Evolutionary conservation across 2,888 invertebrate genomes (phyloP).

Genomic region (Micoletzkya japonica): DNA sequence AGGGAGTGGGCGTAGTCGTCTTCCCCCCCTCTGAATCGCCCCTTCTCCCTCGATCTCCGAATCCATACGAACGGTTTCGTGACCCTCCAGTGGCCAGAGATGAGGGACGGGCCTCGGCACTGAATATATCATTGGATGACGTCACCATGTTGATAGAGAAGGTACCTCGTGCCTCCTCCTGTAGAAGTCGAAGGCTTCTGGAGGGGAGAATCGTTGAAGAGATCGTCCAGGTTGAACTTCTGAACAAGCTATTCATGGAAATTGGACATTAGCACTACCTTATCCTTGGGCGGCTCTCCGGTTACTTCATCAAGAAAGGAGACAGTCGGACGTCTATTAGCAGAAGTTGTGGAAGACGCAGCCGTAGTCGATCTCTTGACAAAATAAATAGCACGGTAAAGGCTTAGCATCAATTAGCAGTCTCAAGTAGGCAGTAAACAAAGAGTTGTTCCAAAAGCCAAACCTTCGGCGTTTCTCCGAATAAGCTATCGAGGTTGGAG

Average conservation of each 20-base stretch:
- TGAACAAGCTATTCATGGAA: background rate
- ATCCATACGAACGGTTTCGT: background rate
- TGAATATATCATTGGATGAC: background rate
- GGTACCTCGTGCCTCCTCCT: background rate
- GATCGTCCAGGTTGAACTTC: slow-evolving; percentile 7
- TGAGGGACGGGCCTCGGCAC: background rate
- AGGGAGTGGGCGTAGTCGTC: background rate
- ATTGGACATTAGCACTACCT: background rate
- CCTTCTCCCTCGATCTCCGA: background rate
- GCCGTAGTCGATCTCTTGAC: slow-evolving; percentile 12
- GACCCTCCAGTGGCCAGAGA: background rate
- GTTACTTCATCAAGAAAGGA: slow-evolving; percentile 23
- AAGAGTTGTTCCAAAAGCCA: background rate
- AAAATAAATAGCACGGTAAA: too few relatives aligned
- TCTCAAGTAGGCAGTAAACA: too few relatives aligned
- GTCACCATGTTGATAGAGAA: too few relatives aligned
- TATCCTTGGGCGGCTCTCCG: background rate
- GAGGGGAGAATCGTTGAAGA: slow-evolving; percentile 11
- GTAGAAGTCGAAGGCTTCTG: background rate
- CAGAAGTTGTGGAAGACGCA: background rate
- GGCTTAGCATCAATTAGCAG: too few relatives aligned
- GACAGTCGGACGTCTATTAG: slow-evolving; percentile 10
- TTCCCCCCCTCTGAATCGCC: background rate
- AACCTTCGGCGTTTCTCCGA: background rate
- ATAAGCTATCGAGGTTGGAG: background rate